These are phyloP conservation scores for Tokudaia muenninki DNA, from an alignment of 2,797 vertebrate genomes.

Conservation along the genomic window DNA sequence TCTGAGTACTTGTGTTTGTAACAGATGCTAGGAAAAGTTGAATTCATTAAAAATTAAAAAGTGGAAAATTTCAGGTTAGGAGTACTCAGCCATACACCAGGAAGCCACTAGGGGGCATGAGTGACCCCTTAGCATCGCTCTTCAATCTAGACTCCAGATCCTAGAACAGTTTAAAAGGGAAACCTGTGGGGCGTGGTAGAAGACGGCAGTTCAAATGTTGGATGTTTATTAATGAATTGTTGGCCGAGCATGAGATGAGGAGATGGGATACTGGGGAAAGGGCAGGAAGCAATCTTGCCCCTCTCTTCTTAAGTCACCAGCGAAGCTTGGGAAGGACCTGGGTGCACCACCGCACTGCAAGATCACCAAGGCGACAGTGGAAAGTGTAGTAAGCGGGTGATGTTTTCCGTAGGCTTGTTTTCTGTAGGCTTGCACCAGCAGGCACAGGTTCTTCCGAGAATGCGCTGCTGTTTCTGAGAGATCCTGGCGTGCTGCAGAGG, in stretches of 20 bases:
- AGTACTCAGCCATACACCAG: not conserved
- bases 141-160: not conserved
- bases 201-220: not conserved
- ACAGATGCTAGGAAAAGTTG: not conserved
- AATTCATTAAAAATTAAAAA: not conserved
- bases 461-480: not conserved
- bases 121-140: not conserved
- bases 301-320: not conserved
- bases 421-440: not conserved
- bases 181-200: not conserved
- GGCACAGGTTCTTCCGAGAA: not conserved
- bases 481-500: not conserved
- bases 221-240: not conserved
- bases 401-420: not conserved
- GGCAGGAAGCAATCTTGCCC: not conserved
- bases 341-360: no score
- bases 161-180: not conserved
- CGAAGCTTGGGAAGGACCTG: not conserved
- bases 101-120: constrained; percentile 75
- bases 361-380: not conserved
- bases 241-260: not conserved
- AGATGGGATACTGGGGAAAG: not conserved
- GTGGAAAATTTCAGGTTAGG: not conserved
- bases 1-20: not conserved
- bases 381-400: not conserved